A percentile compares a stretch with the other conserved stretches of the same genome.
These are phyloP conservation scores for Eristalinus aeneus DNA, from an alignment of 2,888 invertebrate genomes.

Conservation along the genomic window DNA sequence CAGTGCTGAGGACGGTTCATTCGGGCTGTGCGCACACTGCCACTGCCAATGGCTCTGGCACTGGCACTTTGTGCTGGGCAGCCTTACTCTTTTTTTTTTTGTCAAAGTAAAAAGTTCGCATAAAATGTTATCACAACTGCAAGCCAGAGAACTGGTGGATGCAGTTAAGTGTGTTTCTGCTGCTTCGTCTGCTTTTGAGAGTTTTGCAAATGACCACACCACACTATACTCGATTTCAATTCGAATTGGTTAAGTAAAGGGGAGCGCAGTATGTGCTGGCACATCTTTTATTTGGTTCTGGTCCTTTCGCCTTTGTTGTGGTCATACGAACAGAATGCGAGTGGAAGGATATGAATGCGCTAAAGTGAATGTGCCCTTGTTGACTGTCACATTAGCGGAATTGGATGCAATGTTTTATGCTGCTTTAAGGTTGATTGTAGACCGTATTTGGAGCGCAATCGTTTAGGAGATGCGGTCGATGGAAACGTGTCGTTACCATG, in stretches of 20 bases:
- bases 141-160: background rate
- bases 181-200: conserved; percentile 26
- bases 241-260: conserved; percentile 48
- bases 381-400: conserved; percentile 43
- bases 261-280: background rate
- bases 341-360: background rate
- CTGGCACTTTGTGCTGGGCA: conserved; percentile 21
- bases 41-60: background rate
- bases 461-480: background rate
- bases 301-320: conserved; percentile 20
- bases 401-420: background rate
- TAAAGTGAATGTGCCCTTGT: conserved; percentile 29
- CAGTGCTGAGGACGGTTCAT: conserved; percentile 26
- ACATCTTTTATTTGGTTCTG: background rate
- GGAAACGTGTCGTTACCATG: background rate
- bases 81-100: conserved; percentile 17
- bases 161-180: conserved; percentile 12
- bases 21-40: background rate
- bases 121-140: conserved; percentile 39
- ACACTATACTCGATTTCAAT: conserved; percentile 47
- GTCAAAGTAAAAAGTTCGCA: background rate
- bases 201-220: conserved; percentile 45
- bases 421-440: background rate
- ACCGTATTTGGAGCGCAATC: background rate
- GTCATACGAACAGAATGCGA: conserved; percentile 24